phyloP scores from a whole-genome alignment of 2,113 vertebrate genomes.

The Elanus axillaris region DNA sequence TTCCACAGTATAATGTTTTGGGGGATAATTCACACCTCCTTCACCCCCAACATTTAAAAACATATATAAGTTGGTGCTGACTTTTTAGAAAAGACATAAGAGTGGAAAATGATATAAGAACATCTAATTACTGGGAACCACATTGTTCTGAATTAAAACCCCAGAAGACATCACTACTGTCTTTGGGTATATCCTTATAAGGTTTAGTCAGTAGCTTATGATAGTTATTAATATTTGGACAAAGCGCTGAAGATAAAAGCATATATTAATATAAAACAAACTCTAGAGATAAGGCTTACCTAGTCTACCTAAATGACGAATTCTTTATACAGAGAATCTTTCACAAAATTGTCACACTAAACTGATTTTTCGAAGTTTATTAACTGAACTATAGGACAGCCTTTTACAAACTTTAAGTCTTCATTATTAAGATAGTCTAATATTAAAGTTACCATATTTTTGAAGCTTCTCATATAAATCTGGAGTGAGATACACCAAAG shows the following conservation, averaged over 20 bases:
- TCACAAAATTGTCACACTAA: not conserved
- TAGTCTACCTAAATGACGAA: not conserved
- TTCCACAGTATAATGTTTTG: not conserved
- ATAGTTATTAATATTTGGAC: not conserved
- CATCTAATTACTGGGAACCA: not conserved
- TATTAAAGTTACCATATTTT: conserved; percentile 85
- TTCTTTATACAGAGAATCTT: not conserved
- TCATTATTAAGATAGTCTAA: conserved; percentile 72
- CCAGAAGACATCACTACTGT: not conserved
- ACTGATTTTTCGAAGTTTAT: not conserved
- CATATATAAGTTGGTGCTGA: not conserved
- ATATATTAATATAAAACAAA: not conserved
- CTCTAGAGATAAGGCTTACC: not conserved
- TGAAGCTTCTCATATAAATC: conserved; percentile 85
- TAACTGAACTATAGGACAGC: conserved; percentile 16
- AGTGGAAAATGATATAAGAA: not conserved
- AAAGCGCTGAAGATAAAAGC: not conserved
- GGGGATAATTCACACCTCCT: not conserved
- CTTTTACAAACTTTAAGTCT: conserved; percentile 58
- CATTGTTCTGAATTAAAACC: not conserved
- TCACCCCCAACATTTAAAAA: not conserved
- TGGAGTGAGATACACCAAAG: conserved; percentile 94
- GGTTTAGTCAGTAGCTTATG: not conserved
- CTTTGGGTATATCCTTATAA: not conserved
- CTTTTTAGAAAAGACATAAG: not conserved